A percentile compares a stretch with the other conserved stretches of the same genome.
phyloP scores from a whole-genome alignment of 2,797 vertebrate genomes.

The Adrianichthys oophorus region DNA sequence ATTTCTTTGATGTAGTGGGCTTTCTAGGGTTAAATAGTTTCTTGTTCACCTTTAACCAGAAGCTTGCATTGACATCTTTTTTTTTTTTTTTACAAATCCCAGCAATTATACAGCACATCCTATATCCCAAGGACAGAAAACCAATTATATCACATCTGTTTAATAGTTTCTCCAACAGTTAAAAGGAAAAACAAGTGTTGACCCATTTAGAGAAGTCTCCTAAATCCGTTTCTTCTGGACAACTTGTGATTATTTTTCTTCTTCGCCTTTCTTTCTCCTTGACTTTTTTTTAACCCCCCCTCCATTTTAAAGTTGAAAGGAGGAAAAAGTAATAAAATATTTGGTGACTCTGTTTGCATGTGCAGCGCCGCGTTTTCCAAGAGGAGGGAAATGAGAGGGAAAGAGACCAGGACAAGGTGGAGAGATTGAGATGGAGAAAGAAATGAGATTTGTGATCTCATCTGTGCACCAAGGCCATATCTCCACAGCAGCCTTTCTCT shows the following conservation, averaged over 20 bases:
- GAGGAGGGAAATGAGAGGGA: slow-evolving; percentile 10
- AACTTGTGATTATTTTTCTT: neutral
- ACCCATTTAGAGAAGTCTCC: slow-evolving; percentile 4
- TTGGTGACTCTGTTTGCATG: slow-evolving; percentile 21
- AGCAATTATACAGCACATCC: too few relatives aligned
- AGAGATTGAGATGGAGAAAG: slow-evolving; percentile 47
- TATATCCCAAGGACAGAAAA: slow-evolving; percentile 10
- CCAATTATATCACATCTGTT: slow-evolving; percentile 27
- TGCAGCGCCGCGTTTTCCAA: slow-evolving; percentile 17
- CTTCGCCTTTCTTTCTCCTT: neutral
- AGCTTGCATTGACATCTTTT: slow-evolving; percentile 46
- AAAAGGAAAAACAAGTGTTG: slow-evolving; percentile 25
- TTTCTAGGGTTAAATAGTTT: slow-evolving; percentile 6
- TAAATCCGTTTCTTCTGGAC: slow-evolving; percentile 2
- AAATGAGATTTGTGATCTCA: slow-evolving; percentile 72
- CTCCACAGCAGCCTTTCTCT: slow-evolving; percentile 42
- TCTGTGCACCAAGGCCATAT: slow-evolving; percentile 55
- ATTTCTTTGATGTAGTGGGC: too few relatives aligned
- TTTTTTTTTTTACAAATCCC: slow-evolving; percentile 52
- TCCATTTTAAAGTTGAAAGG: slow-evolving; percentile 34
- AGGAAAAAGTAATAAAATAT: slow-evolving; percentile 28
- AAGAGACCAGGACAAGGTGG: slow-evolving; percentile 18
- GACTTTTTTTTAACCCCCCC: slow-evolving; percentile 10
- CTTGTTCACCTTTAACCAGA: slow-evolving; percentile 42
- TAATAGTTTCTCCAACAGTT: slow-evolving; percentile 22